phyloP scores from a whole-genome alignment of 1,140 invertebrate species.

The Neotoxoptera formosana region DNA sequence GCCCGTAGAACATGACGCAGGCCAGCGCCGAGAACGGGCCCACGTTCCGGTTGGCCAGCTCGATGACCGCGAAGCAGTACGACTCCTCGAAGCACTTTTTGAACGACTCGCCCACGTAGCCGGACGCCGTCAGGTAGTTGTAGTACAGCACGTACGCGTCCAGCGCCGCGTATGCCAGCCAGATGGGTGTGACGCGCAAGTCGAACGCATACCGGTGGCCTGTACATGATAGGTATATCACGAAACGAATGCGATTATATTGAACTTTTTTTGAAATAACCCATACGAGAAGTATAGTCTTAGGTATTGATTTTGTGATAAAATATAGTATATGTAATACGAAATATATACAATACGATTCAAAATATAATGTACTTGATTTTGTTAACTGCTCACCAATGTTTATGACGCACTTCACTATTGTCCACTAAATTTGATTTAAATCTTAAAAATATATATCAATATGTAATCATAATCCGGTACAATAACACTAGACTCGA shows the following conservation, averaged over 20 bases:
- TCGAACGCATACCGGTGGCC: constrained; percentile 41
- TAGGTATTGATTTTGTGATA: too few species aligned
- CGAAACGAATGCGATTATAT: not conserved
- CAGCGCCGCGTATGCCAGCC: not conserved
- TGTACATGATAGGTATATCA: not conserved
- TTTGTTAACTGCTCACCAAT: too few species aligned
- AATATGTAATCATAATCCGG: too few species aligned
- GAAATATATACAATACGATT: too few species aligned
- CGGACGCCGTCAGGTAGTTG: not conserved
- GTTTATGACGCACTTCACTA: too few species aligned
- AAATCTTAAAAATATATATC: too few species aligned
- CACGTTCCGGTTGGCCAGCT: not conserved
- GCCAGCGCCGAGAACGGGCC: not conserved
- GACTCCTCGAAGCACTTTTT: constrained; percentile 16
- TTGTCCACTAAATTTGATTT: too few species aligned
- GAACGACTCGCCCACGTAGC: constrained; percentile 21
- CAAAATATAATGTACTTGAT: too few species aligned
- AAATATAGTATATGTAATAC: too few species aligned
- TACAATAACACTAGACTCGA: too few species aligned
- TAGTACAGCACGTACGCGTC: not conserved
- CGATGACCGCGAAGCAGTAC: constrained; percentile 35
- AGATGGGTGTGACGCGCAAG: not conserved
- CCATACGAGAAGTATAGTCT: too few species aligned
- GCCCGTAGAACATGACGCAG: not conserved
- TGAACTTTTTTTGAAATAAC: not conserved